Evolutionary conservation across 2,113 vertebrate genomes (phyloP).

Genomic region (Oxyruncus cristatus): DNA sequence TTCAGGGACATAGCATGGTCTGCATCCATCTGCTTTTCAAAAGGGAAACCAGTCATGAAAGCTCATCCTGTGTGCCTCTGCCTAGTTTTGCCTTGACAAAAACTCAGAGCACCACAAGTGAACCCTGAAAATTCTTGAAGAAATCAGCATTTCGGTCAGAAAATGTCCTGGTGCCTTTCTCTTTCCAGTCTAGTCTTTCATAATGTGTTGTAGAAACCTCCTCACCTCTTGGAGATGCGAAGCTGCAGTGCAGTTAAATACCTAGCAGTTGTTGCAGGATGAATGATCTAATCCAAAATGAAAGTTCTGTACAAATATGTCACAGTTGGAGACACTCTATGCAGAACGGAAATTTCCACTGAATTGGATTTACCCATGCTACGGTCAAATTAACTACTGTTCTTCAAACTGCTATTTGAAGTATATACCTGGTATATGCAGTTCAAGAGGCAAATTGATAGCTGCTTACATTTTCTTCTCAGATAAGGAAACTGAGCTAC

Average conservation of each 20-base stretch:
- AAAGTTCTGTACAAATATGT: not conserved
- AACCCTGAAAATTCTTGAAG: not conserved
- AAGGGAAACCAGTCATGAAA: not conserved
- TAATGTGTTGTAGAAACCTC: not conserved
- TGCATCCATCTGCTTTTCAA: not conserved
- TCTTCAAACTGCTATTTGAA: not conserved
- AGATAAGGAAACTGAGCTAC: not conserved
- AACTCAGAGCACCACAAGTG: not conserved
- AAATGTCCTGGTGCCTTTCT: not conserved
- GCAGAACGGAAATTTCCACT: not conserved
- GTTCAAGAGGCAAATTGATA: not conserved
- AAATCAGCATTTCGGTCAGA: not conserved
- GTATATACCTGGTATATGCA: not conserved
- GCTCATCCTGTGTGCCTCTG: not conserved
- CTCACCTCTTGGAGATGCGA: not conserved
- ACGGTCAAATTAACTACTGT: not conserved
- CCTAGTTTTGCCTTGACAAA: not conserved
- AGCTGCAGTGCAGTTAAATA: not conserved
- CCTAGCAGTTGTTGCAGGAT: not conserved
- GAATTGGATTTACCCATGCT: not conserved
- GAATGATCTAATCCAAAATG: not conserved
- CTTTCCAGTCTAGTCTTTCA: not conserved
- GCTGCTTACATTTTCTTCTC: not conserved
- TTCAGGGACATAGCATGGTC: not conserved
- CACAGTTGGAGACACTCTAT: not conserved